Percentiles rank a stretch among this genome's conserved stretches.
Conservation (phyloP, 2,113 vertebrate genomes). For the Antechinus stuartii region DNA sequence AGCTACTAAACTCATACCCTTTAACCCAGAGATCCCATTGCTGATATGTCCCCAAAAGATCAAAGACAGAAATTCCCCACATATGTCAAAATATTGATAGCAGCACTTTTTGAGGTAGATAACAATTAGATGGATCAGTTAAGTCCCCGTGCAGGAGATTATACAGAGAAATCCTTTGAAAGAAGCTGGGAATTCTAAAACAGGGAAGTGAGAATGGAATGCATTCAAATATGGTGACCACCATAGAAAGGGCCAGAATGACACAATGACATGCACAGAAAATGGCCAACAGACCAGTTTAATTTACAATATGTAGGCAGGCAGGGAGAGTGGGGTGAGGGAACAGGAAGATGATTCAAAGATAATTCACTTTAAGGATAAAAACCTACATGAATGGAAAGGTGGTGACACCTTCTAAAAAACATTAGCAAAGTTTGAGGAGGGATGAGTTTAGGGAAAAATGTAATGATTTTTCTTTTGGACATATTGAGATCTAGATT, state of each 20-base stretch:
- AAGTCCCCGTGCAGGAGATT: background rate
- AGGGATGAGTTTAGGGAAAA: conserved; percentile 36
- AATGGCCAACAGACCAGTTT: background rate
- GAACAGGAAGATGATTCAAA: background rate
- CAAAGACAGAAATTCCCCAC: background rate
- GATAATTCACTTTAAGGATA: background rate
- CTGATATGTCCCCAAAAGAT: background rate
- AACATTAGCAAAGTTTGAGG: background rate
- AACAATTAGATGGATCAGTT: background rate
- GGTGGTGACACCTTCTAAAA: conserved; percentile 16
- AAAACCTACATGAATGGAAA: conserved; percentile 40
- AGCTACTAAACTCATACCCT: background rate
- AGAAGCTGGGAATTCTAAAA: background rate
- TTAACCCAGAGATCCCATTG: background rate
- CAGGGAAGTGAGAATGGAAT: background rate
- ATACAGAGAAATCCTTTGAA: background rate
- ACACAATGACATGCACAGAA: background rate
- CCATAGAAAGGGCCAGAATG: background rate
- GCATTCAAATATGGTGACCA: background rate
- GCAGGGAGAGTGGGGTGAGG: background rate
- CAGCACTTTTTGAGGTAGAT: background rate
- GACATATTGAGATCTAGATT: background rate
- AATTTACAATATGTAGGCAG: background rate
- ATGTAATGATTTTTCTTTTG: conserved; percentile 40
- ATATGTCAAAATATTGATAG: background rate